phyloP scores from a whole-genome alignment of 2,888 invertebrate species.

The Lydus trimaculatus region DNA sequence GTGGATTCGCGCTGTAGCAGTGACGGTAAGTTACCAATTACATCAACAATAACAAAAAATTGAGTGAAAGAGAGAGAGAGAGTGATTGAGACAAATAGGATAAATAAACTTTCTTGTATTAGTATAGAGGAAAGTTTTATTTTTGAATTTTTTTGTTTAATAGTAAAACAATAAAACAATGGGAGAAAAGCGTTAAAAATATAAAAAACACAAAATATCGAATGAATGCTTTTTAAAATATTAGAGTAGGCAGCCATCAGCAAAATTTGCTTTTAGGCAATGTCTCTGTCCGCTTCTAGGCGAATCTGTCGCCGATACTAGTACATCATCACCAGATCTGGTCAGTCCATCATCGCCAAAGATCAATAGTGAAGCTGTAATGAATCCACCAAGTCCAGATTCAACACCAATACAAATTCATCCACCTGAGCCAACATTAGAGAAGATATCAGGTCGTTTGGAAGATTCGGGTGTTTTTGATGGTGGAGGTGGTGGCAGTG shows the following conservation, averaged over 20 bases:
- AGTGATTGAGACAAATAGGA: too few species aligned
- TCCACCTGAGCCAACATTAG: slow-evolving; percentile 63
- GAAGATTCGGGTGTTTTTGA: slow-evolving; percentile 66
- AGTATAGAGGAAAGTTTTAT: neutral
- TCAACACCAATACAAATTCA: slow-evolving; percentile 64
- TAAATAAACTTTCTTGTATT: too few species aligned
- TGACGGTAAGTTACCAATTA: slow-evolving; percentile 75
- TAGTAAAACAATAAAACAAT: neutral
- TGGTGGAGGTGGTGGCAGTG: slow-evolving; percentile 50
- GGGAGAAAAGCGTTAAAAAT: neutral
- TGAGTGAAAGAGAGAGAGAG: too few species aligned
- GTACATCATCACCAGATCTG: slow-evolving; percentile 90
- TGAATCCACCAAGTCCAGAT: slow-evolving; percentile 69
- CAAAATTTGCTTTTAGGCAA: slow-evolving; percentile 58
- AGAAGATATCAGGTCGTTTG: slow-evolving; percentile 60
- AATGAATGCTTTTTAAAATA: slow-evolving; percentile 33
- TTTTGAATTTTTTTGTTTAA: neutral
- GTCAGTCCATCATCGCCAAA: slow-evolving; percentile 84
- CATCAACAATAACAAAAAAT: too few species aligned
- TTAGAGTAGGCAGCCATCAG: slow-evolving; percentile 56
- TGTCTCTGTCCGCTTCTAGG: slow-evolving; percentile 68
- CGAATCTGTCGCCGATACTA: slow-evolving; percentile 93
- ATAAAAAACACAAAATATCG: neutral
- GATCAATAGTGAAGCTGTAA: slow-evolving; percentile 70
- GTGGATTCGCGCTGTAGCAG: slow-evolving; percentile 96